phyloP scores from a whole-genome alignment of 2,113 vertebrate species.

The Promerops cafer region DNA sequence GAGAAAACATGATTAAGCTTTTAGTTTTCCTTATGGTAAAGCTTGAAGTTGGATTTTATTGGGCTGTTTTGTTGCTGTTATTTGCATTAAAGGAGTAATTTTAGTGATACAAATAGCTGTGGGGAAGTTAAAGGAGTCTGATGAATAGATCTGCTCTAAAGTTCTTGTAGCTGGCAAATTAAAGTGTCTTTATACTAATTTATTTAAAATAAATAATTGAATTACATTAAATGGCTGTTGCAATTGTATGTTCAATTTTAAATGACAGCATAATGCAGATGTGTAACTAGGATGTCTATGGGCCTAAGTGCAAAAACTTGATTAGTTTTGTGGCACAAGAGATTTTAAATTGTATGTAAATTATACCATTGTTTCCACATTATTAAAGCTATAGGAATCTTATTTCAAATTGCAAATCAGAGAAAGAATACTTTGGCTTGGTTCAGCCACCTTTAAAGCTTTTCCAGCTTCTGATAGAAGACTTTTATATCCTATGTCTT shows the following conservation, averaged over 20 bases:
- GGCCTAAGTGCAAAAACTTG: not conserved
- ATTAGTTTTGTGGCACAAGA: not conserved
- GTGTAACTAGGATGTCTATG: not conserved
- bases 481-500: not conserved
- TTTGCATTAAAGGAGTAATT: not conserved
- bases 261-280: not conserved
- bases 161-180: not conserved
- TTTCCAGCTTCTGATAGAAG: slow-evolving; percentile 19
- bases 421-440: not conserved
- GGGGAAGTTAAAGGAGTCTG: not conserved
- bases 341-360: not conserved
- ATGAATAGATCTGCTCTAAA: not conserved
- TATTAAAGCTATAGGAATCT: not conserved
- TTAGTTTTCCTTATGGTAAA: not conserved
- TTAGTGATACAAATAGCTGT: not conserved
- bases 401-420: not conserved
- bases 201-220: not conserved
- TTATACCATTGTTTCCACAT: slow-evolving; percentile 2
- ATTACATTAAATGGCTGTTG: not conserved
- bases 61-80: not conserved
- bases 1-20: not conserved
- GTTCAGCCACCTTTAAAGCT: slow-evolving; percentile 17
- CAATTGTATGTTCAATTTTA: not conserved
- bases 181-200: not conserved
- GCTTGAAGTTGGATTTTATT: not conserved